These are phyloP conservation scores for Subanguina moxae DNA, from an alignment of 1,140 invertebrate species.

Conservation along the genomic window DNA sequence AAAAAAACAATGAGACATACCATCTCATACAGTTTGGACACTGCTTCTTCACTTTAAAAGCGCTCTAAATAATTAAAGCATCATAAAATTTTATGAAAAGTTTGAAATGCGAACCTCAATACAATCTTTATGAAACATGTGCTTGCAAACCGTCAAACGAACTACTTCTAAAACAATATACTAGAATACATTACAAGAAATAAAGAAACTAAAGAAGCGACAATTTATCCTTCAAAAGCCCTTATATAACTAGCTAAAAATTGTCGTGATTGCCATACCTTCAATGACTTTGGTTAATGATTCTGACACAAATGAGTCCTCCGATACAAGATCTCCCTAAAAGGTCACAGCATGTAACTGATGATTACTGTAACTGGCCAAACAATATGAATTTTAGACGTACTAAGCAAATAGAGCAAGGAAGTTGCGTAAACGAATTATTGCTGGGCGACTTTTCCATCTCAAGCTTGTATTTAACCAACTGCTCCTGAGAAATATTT, in stretches of 20 bases:
- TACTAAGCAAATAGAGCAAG: neutral
- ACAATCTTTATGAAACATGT: slow-evolving; percentile 32
- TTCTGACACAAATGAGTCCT: neutral
- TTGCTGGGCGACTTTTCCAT: neutral
- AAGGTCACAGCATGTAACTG: no score
- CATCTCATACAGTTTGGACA: slow-evolving; percentile 36
- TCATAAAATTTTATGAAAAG: neutral
- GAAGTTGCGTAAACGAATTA: neutral
- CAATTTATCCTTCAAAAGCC: no score
- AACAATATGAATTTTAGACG: no score
- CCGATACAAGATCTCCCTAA: neutral
- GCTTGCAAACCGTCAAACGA: slow-evolving; percentile 18
- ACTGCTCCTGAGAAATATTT: neutral
- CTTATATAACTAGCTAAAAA: slow-evolving; percentile 7
- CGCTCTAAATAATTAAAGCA: slow-evolving; percentile 21
- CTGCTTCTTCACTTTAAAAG: slow-evolving; percentile 28
- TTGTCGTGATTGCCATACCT: neutral
- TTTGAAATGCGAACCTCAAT: slow-evolving; percentile 18
- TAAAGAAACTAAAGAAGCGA: no score
- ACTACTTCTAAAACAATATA: slow-evolving; percentile 2
- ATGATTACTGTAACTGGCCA: no score
- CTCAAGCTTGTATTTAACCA: neutral
- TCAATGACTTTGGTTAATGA: no score
- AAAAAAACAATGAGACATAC: neutral
- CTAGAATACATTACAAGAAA: no score